Conservation (phyloP, 2,797 vertebrate genomes). For the Varecia variegata region DNA sequence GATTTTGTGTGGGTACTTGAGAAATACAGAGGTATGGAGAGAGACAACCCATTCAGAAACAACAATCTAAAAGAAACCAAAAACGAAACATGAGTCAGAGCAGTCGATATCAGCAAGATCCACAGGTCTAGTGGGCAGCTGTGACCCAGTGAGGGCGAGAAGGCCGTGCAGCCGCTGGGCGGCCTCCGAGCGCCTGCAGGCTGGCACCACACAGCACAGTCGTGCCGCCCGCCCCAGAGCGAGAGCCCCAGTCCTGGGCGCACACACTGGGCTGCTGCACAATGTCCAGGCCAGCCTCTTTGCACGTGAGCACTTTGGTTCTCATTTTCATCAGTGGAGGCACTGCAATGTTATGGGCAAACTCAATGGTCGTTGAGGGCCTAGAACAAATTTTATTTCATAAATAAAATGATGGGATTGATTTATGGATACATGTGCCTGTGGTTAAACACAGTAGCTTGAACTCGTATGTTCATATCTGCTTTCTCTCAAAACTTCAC, state of each 20-base stretch:
- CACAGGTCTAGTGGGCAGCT: accelerated
- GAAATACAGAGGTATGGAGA: not conserved
- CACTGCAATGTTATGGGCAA: not conserved
- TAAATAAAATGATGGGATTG: not conserved
- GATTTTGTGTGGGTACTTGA: not conserved
- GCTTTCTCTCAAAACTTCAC: not conserved
- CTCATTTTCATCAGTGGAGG: not conserved
- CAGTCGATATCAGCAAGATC: not conserved
- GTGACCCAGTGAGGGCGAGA: too few species aligned
- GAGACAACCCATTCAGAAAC: not conserved
- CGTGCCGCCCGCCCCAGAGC: accelerated
- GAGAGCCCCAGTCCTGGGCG: accelerated
- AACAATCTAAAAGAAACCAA: not conserved
- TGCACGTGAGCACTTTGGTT: too few species aligned
- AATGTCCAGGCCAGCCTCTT: not conserved
- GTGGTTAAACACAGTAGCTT: not conserved
- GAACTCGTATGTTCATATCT: not conserved
- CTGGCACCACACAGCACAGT: not conserved
- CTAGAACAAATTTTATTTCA: not conserved
- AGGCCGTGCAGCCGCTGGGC: too few species aligned
- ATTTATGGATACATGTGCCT: too few species aligned
- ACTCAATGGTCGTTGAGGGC: not conserved
- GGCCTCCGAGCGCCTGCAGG: accelerated
- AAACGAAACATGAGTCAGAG: not conserved
- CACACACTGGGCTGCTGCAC: accelerated